Conservation (phyloP, 2,888 invertebrate genomes). For the Sicus ferrugineus region DNA sequence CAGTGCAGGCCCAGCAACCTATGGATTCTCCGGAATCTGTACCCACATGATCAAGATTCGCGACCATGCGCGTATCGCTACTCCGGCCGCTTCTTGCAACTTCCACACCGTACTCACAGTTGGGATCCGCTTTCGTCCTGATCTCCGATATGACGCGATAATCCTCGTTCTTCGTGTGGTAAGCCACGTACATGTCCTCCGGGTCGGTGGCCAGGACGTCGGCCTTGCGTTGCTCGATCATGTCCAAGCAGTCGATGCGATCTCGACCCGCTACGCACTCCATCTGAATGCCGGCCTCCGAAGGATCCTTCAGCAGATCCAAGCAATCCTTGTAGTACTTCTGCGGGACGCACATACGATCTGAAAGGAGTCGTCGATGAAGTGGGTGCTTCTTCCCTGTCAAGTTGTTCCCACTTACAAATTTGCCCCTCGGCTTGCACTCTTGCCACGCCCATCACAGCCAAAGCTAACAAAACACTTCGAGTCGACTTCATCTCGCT, state of each 20-base stretch:
- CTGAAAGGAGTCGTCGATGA: constrained; percentile 61
- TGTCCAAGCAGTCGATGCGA: constrained; percentile 74
- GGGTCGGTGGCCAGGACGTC: constrained; percentile 86
- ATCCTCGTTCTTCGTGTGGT: constrained; percentile 75
- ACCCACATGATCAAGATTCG: no score
- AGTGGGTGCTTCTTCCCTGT: background rate
- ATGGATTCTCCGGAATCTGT: no score
- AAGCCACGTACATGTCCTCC: constrained; percentile 87
- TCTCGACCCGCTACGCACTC: constrained; percentile 77
- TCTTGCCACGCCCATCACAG: constrained; percentile 38
- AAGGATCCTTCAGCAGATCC: constrained; percentile 64
- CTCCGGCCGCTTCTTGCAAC: no score
- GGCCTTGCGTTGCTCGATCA: constrained; percentile 78
- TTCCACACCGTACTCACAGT: no score
- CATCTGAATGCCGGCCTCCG: constrained; percentile 67
- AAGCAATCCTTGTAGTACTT: constrained; percentile 71
- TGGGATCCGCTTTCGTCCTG: constrained; percentile 78
- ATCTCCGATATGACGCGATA: constrained; percentile 80
- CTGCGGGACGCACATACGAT: constrained; percentile 79
- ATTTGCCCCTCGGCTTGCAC: constrained; percentile 43
- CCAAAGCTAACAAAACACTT: constrained; percentile 30
- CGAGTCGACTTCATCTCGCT: constrained; percentile 11
- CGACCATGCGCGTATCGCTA: background rate
- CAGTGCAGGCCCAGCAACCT: no score
- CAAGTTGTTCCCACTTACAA: constrained; percentile 39